Percentiles rank a stretch among this genome's conserved stretches.
These are phyloP conservation scores for Drosophila pseudotakahashii DNA, from an alignment of 2,888 invertebrate species.

Conservation along the genomic window DNA sequence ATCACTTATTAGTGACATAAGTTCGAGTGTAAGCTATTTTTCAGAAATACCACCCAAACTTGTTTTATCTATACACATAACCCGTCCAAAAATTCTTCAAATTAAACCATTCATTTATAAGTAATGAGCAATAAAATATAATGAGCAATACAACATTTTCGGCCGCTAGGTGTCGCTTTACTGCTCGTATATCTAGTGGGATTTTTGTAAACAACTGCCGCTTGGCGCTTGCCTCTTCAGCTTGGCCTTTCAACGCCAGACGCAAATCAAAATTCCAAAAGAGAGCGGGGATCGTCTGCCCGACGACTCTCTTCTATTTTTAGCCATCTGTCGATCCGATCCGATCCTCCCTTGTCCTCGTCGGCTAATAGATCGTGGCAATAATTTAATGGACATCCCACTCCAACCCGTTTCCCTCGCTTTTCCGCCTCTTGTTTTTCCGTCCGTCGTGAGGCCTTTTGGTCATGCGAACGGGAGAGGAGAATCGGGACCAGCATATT, in stretches of 20 bases:
- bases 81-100: no score
- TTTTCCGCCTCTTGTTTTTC: slow-evolving; percentile 1
- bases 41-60: no score
- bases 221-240: slow-evolving; percentile 60
- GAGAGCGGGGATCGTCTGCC: background rate
- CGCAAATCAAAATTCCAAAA: slow-evolving; percentile 45
- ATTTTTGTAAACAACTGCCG: slow-evolving; percentile 10
- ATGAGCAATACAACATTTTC: no score
- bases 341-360: slow-evolving; percentile 42
- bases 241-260: slow-evolving; percentile 64
- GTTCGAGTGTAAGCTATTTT: no score
- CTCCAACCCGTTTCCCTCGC: slow-evolving; percentile 9
- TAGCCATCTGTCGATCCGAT: slow-evolving; percentile 17
- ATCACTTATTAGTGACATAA: no score
- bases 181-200: no score
- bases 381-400: slow-evolving; percentile 71
- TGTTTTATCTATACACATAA: no score
- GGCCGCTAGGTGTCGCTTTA: background rate
- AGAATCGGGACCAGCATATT: slow-evolving; percentile 25
- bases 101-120: no score
- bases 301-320: slow-evolving; percentile 41
- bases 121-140: no score
- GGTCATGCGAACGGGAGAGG: slow-evolving; percentile 17
- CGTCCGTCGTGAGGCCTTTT: slow-evolving; percentile 33
- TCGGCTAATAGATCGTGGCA: slow-evolving; percentile 75